Evolutionary conservation across 2,888 invertebrate species (phyloP), one percentile per base, ranked within the genome.

Genomic region (Dynastes grantii): DNA sequence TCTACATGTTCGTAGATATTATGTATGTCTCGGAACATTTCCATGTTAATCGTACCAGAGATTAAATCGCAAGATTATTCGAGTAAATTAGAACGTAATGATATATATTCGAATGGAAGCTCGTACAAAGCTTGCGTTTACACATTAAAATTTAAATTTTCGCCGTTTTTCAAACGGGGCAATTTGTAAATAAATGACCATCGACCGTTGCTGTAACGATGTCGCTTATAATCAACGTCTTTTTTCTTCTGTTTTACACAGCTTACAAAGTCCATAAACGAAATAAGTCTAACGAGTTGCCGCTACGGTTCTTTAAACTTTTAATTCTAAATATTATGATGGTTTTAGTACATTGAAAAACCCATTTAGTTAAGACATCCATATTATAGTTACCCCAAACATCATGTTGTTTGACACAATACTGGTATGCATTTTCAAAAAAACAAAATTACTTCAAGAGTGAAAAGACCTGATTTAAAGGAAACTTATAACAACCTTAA

Each of bases 51-150:
- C 58, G 37, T 73, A n/a, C 29, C 16, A 40, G 40, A 73, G 40
- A 73, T 73, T 73, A 73, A 73, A 73, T 73, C 73, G 58, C 29
- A 58, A 73, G 40, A 58, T 73, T 73, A 73, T 37, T 58, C 16
- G 22, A 73, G 37, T 61, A 58, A 58, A 68, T 68, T 73, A 40
- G 58, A 73, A 37, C 58, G 37, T 73, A 73, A 73, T 73, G 73
- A 73, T 58, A 73, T 45, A 11, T 73, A 58, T 73, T 73, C 5
- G 58, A 40, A 40, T 40, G 58, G 58, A 58, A 73, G 58, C 40
- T n/a, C 68, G 68, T 27, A 51, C 68, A 51, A 68, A 68, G 51
- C 29, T 68, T 29, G 27, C 51, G 27, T 53, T 27, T 27, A 53
- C 2, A 51, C 51, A 51, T 68, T 63, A 13, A 29, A 49, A 68